A percentile compares a stretch with the other conserved stretches of the same genome.
Evolutionary conservation across 2,113 vertebrate genomes (phyloP).

Genomic region (Otolemur garnettii): DNA sequence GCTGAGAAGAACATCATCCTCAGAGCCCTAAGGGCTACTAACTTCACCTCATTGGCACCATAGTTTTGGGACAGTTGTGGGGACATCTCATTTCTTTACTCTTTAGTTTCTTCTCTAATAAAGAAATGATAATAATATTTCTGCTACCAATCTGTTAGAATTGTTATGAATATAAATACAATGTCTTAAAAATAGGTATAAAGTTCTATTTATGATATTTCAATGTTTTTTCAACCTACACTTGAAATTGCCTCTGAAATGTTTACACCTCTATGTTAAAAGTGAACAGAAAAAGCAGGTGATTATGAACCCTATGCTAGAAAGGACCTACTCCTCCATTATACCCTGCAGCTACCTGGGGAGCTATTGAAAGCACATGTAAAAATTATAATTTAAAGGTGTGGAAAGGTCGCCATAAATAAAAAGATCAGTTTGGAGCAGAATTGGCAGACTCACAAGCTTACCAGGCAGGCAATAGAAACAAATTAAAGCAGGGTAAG

Average conservation of each 20-base stretch:
- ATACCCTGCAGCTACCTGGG: neutral
- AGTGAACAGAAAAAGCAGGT: conserved; percentile 44
- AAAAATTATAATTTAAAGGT: conserved; percentile 57
- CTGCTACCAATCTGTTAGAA: neutral
- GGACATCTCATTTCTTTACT: neutral
- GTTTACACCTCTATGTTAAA: conserved; percentile 62
- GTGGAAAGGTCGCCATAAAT: conserved; percentile 59
- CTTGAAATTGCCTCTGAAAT: conserved; percentile 59
- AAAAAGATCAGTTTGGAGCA: conserved; percentile 26
- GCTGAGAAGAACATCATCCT: neutral
- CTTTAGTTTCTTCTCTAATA: neutral
- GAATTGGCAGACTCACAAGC: conserved; percentile 25
- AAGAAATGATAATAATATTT: neutral
- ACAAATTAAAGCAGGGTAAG: conserved; percentile 24
- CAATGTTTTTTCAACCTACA: conserved; percentile 49
- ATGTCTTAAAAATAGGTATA: conserved; percentile 23
- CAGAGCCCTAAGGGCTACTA: neutral
- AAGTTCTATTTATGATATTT: conserved; percentile 52
- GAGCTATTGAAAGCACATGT: conserved; percentile 31
- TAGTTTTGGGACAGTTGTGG: neutral
- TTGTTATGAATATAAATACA: conserved; percentile 6
- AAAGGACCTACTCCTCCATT: conserved; percentile 37
- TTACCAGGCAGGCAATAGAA: conserved; percentile 1
- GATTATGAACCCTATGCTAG: conserved; percentile 53
- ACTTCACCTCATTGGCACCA: neutral